Evolutionary conservation across 2,888 invertebrate species (phyloP), one percentile per base, ranked within the genome.

Genomic region (Pterostichus niger): DNA sequence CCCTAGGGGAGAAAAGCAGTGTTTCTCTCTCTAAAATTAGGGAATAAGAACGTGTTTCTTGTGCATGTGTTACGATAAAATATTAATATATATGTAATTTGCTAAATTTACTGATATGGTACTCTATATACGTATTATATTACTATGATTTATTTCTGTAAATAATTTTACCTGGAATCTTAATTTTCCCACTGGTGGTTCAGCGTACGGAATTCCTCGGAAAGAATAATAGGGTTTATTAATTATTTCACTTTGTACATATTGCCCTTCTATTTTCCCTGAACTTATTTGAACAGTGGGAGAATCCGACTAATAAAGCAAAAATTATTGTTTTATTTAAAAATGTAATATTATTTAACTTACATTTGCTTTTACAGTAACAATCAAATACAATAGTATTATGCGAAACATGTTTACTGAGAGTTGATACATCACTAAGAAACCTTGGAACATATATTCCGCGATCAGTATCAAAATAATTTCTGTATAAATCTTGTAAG

Each of bases 161-260:
- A n/a, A n/a, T 24, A 24, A 24, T 24, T 24, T 24, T 24, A 78
- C 78, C 61, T 78, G 54, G 31, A 81, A 81, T 54, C 81, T 81
- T 31, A 81, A 44, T 54, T 71, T 35, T 35, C 81, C 81, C 2
- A 73, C 11, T 5, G 81, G 81, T 9, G 81, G 73, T 56, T 81
- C 54, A 11, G 71, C 81, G 49, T 73, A 81, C 7, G 81, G 81
- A 15, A 81, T 73, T 11, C 81, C 71, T 56, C 54, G 52, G n/a
- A 81, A 81, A 7, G 71, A 52, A n/a, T 15, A 81, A 35, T 56
- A 81, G 3, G 13, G 35, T 52, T 81, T 49, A 9, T 52, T 40
- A 40, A 52, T 54, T 54, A 56, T 17, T 35, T 35, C 11, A 73
- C 71, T 81, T n/a, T 33, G 15, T 2, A 68, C 24, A 71, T 44